Evolutionary conservation across 2,797 vertebrate species (phyloP).

Genomic region (Myioborus melanocephalus): DNA sequence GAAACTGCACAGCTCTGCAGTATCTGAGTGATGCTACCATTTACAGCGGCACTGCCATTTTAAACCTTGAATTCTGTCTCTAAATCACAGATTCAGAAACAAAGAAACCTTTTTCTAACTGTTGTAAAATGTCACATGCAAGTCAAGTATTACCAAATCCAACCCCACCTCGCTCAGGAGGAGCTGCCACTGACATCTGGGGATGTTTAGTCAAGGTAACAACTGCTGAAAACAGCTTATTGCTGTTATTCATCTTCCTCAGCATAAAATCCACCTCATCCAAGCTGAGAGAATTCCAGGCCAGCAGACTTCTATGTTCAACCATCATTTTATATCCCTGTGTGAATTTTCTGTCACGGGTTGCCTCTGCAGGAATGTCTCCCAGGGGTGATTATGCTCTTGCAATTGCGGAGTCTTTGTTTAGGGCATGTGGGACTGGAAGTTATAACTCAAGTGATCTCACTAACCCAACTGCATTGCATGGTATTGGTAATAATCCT

Average conservation of each 20-base stretch:
- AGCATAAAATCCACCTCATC: background rate
- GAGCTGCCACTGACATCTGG: constrained; percentile 24
- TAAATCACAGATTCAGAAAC: background rate
- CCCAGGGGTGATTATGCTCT: background rate
- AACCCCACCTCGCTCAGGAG: background rate
- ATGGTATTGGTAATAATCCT: constrained; percentile 21
- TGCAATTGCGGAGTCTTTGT: constrained; percentile 21
- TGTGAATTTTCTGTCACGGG: constrained; percentile 9
- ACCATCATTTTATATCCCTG: background rate
- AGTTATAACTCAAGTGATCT: constrained; percentile 32
- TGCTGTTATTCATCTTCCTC: constrained; percentile 19
- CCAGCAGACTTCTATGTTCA: constrained; percentile 20
- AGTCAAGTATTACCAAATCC: background rate
- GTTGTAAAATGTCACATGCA: background rate
- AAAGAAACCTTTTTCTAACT: background rate
- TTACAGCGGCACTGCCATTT: background rate
- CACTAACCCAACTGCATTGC: constrained; percentile 11
- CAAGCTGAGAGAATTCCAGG: constrained; percentile 5
- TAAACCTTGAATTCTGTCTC: background rate
- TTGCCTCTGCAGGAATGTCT: constrained; percentile 1
- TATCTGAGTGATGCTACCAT: background rate
- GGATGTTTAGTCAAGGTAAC: constrained; percentile 26
- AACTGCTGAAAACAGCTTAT: background rate
- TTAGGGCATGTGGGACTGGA: constrained; percentile 16
- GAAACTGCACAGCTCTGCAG: background rate